Evolutionary conservation across 92 coral and sea anemone genomes (phyloP), one percentile per base, ranked within the genome.

Genomic region (Montipora capitata): DNA sequence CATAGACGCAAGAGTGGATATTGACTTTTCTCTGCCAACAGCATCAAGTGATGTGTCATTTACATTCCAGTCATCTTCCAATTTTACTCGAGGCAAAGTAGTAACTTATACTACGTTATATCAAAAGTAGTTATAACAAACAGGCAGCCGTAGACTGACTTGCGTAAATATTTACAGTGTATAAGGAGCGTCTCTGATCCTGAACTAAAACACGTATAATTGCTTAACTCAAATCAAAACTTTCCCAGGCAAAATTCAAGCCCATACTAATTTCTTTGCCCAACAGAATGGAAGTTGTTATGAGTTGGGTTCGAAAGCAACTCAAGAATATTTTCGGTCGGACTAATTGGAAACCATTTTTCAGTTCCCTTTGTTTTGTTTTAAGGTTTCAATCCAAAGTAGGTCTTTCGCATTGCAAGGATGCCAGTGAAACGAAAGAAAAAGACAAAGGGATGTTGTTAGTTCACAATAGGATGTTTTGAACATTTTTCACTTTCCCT

Each of bases 141-240:
- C 77, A 39, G 68, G 52, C 68, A 9, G 48, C 48, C 67, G 85
- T 77, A 45, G 41, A 59, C 72, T 27, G 35, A 27, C 35, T 27
- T 27, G 70, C 77, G 45, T 72, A 16, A 72, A 45, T 17, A 44
- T 72, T 72, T 45, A 72, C 77, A 18, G 7, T 10, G 77, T 8
- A 45, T 15, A 27, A 72, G 10, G 74, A 83, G 87, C 18, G 79
- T 78, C 79, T 72, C 87, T 56, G 35, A 27, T 27, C 35, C 35
- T 83, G 42, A 72, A 83, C 40, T 43, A 59, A 43, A 72, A 65
- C 79, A 42, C n/a, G 17, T 48, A 72, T 61, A 73, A 83, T 72
- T 45, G 70, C 15, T 12, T 12, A 57, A 83, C 58, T 57, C 61
- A 57, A 43, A 83, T 57, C 45, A 44, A 72, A 72, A 42, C 62